Evolutionary conservation across 1,140 invertebrate species (phyloP).

Genomic region (Trinorchestia longiramus): DNA sequence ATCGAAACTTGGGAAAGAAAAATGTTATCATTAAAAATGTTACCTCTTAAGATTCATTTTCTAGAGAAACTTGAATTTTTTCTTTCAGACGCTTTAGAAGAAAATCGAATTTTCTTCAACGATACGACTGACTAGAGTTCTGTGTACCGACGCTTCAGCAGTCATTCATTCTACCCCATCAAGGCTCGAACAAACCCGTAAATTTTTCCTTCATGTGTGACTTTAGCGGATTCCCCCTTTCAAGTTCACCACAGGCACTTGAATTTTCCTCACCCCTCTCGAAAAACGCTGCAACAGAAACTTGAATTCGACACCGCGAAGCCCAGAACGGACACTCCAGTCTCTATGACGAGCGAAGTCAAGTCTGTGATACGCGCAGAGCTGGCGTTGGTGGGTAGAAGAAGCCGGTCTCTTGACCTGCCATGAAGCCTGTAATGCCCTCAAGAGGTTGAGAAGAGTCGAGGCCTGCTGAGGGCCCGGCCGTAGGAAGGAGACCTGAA

Average conservation of each 20-base stretch:
- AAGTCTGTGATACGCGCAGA: neutral
- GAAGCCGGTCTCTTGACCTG: neutral
- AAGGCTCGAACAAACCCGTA: too few relatives aligned
- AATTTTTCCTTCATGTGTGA: too few relatives aligned
- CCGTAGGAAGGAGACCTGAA: neutral
- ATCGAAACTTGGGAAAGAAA: too few relatives aligned
- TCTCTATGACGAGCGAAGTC: neutral
- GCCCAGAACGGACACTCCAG: neutral
- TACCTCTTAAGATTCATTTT: too few relatives aligned
- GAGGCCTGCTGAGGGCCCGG: neutral
- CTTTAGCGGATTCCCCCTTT: too few relatives aligned
- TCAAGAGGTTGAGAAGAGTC: neutral
- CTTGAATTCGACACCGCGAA: neutral
- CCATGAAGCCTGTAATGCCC: neutral
- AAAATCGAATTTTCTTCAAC: too few relatives aligned
- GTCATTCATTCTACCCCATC: too few relatives aligned
- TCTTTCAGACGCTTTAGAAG: too few relatives aligned
- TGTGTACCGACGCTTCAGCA: too few relatives aligned
- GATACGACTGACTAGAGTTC: too few relatives aligned
- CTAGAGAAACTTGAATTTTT: too few relatives aligned
- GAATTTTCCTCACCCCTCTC: neutral
- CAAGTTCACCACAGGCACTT: neutral
- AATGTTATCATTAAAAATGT: too few relatives aligned
- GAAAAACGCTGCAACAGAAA: neutral
- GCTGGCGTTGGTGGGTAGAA: neutral